phyloP scores from a whole-genome alignment of 2,113 vertebrate species.

The Sakesphorus luctuosus region DNA sequence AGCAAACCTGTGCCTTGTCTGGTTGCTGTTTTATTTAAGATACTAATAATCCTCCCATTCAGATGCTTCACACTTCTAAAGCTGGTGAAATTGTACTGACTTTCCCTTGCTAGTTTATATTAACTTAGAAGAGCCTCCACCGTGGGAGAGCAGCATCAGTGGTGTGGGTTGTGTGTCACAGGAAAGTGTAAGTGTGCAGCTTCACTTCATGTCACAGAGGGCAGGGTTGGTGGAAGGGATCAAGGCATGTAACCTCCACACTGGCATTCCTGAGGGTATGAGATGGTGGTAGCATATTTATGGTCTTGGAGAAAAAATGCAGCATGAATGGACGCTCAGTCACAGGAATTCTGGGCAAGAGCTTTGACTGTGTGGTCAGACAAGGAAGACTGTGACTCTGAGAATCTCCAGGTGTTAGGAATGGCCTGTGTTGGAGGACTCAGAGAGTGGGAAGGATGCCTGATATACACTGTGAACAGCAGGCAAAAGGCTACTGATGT shows the following conservation, averaged over 20 bases:
- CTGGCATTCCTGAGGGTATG: background rate
- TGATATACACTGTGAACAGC: background rate
- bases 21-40: conserved; percentile 10
- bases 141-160: background rate
- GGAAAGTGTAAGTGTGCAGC: background rate
- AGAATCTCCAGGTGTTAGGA: background rate
- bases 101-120: background rate
- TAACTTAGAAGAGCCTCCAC: background rate
- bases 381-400: background rate
- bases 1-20: background rate
- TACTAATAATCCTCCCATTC: conserved; percentile 26
- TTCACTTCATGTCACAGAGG: background rate
- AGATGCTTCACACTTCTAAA: background rate
- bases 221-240: background rate
- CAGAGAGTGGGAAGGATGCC: background rate
- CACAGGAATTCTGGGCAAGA: background rate
- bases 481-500: background rate
- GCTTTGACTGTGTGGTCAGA: background rate
- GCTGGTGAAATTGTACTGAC: background rate
- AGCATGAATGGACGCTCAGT: background rate
- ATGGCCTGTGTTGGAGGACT: background rate
- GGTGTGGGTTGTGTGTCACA: background rate
- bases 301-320: background rate
- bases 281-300: background rate
- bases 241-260: background rate